These are phyloP conservation scores for Holacanthus passer DNA, from an alignment of 2,113 vertebrate genomes.

Conservation along the genomic window DNA sequence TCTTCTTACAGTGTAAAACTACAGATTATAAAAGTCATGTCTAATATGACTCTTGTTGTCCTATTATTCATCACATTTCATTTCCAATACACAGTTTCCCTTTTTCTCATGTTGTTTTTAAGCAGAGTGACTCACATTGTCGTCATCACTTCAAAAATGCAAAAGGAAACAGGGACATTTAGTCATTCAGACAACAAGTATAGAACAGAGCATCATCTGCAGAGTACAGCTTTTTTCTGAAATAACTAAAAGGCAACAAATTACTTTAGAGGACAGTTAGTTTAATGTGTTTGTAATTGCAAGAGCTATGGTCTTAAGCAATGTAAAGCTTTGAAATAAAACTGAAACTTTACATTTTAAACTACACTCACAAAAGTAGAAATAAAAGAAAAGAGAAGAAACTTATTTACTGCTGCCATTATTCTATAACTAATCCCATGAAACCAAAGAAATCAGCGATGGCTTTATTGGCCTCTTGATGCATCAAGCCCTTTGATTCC, in stretches of 20 bases:
- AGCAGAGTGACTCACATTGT: constrained; percentile 42
- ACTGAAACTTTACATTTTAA: not conserved
- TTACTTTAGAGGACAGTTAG: too few species aligned
- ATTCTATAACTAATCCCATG: not conserved
- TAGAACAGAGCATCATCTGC: not conserved
- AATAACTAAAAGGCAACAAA: not conserved
- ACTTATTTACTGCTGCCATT: not conserved
- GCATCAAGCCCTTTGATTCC: too few species aligned
- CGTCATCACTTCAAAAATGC: not conserved
- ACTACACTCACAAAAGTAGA: not conserved
- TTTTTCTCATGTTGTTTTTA: constrained; percentile 19
- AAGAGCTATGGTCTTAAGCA: not conserved
- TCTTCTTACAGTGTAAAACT: constrained; percentile 22
- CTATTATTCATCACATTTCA: constrained; percentile 23
- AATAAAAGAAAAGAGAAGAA: not conserved
- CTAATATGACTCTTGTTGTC: constrained; percentile 24
- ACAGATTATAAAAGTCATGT: not conserved
- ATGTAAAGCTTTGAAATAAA: not conserved
- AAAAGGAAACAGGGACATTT: not conserved
- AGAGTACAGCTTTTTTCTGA: too few species aligned
- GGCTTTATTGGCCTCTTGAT: not conserved
- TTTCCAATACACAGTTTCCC: constrained; percentile 33
- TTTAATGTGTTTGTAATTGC: not conserved
- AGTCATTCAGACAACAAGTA: not conserved
- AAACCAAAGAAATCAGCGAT: not conserved